Evolutionary conservation across 92 coral and sea anemone genomes (phyloP), one percentile per base, ranked within the genome.

Genomic region (Umimayanthus chanpuru): DNA sequence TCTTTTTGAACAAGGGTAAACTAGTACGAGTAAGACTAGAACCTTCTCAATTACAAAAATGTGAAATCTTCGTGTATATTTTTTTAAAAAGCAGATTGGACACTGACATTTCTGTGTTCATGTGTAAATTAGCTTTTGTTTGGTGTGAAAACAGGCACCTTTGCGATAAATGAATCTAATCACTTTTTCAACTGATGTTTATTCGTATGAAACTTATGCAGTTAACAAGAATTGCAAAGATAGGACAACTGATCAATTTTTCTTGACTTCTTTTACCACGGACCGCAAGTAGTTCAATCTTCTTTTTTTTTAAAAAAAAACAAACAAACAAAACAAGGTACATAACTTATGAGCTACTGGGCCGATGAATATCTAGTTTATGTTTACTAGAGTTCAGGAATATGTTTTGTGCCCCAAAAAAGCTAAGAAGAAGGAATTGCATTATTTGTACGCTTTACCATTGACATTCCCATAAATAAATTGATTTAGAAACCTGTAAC

Each of bases 151-250:
- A 43, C 47, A n/a, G 6, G 41, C 50, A 75, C 79, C 47, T 61
- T 5, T 61, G 26, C 68, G 68, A 75, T 75, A 36, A 75, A 39
- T 75, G 53, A 75, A 39, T 75, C 50, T 39, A 75, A 75, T 75
- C 28, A n/a, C 0, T 38, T 75, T 23, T 38, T 75, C n/a, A 75
- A n/a, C 23, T 10, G 10, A 9, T 75, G 53, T 75, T 75, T 75
- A 43, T 15, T 11, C 76, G 76, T 20, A 28, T 14, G 76, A 72
- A 29, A 9, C 40, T 72, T 72, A 26, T 12, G n/a, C 77, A 32
- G 41, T 70, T 70, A 73, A 15, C 49, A 73, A 16, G 15, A 41
- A 9, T 20, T 8, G 44, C 12, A 32, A 10, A 38, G 47, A 14
- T 56, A 14, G 68, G 7, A 23, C 3, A 4, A 32, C 36, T 32